phyloP scores from a whole-genome alignment of 1,140 invertebrate genomes.

The Gyrodactylus bullatarudis region DNA sequence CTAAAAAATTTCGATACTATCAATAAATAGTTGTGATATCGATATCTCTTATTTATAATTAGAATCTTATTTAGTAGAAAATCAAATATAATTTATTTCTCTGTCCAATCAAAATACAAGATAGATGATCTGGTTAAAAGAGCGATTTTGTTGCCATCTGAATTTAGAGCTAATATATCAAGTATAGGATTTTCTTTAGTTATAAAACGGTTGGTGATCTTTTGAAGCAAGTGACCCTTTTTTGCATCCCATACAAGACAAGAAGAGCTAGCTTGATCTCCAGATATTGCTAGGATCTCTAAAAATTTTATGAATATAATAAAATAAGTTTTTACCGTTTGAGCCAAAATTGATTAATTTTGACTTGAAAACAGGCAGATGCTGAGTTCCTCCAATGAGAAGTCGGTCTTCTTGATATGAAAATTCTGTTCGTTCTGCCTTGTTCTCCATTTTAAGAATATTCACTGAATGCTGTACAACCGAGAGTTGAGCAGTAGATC shows the following conservation, averaged over 20 bases:
- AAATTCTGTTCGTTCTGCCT: neutral
- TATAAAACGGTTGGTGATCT: neutral
- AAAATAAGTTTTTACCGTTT: too few relatives aligned
- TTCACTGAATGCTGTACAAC: neutral
- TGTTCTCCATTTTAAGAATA: neutral
- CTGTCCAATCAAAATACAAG: neutral
- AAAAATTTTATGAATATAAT: too few relatives aligned
- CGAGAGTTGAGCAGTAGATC: neutral
- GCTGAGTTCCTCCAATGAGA: neutral
- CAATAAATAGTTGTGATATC: too few relatives aligned
- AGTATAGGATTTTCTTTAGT: neutral
- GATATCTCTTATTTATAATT: too few relatives aligned
- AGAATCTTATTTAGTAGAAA: too few relatives aligned
- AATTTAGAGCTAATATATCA: neutral
- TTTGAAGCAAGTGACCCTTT: neutral
- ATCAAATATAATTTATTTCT: neutral
- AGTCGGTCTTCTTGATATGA: neutral
- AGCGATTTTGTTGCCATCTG: neutral
- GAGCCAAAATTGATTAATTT: neutral
- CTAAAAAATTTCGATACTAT: too few relatives aligned
- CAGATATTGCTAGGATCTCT: neutral
- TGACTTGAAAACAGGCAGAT: neutral
- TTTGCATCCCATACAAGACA: neutral
- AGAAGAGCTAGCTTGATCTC: neutral
- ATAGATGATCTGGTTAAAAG: neutral